Conservation (phyloP, 2,888 invertebrate species). For the Monopis laevigella region DNA sequence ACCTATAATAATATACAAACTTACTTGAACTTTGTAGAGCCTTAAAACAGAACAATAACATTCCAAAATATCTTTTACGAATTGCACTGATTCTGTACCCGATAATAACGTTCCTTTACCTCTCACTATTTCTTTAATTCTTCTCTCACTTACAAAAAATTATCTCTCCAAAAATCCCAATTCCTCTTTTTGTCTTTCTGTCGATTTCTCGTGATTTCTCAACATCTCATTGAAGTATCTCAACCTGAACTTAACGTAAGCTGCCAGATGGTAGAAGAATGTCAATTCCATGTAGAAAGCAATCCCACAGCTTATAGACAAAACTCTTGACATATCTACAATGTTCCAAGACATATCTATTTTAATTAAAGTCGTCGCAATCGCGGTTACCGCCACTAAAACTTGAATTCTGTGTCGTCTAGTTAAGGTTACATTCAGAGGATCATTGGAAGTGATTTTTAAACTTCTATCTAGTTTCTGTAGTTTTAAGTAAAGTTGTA, state of each 20-base stretch:
- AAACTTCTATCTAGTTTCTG: background rate
- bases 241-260: background rate
- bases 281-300: conserved; percentile 1
- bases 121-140: background rate
- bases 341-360: background rate
- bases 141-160: background rate
- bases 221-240: conserved; percentile 1
- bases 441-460: background rate
- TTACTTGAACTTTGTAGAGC: background rate
- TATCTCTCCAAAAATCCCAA: background rate
- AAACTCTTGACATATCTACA: background rate
- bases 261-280: background rate
- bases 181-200: background rate
- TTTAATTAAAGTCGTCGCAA: background rate
- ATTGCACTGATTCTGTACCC: background rate
- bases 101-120: background rate
- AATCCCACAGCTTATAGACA: background rate
- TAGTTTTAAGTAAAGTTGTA: background rate
- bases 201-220: background rate
- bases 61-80: background rate
- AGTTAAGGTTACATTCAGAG: background rate
- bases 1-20: background rate
- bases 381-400: background rate
- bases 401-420: background rate
- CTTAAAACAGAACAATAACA: background rate